Conservation (phyloP, 1,140 invertebrate species). For the Galleria mellonella region DNA sequence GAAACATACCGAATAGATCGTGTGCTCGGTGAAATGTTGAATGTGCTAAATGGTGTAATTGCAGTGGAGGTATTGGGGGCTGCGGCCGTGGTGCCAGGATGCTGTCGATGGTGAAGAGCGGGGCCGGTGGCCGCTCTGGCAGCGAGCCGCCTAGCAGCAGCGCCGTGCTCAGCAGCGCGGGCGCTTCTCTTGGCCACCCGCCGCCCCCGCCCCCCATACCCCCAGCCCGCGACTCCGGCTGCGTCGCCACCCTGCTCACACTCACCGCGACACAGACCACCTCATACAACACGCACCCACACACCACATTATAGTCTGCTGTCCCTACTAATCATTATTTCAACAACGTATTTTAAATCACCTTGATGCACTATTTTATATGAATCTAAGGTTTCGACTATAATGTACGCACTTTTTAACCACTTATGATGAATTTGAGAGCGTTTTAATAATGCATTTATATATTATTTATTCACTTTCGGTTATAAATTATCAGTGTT, state of each 20-base stretch:
- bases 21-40: conserved; percentile 76
- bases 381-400: background rate
- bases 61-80: conserved; percentile 66
- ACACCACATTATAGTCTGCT: conserved; percentile 1
- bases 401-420: background rate
- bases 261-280: conserved; percentile 7
- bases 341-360: background rate
- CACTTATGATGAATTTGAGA: no score
- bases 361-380: background rate
- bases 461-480: no score
- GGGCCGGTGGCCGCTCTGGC: conserved; percentile 75
- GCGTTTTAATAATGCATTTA: no score
- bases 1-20: conserved; percentile 84
- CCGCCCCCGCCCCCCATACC: conserved; percentile 17
- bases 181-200: conserved; percentile 47
- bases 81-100: conserved; percentile 80
- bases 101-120: conserved; percentile 87
- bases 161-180: conserved; percentile 60
- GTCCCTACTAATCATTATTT: background rate
- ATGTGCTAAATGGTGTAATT: conserved; percentile 61
- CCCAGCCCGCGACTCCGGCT: conserved; percentile 24
- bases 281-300: conserved; percentile 3
- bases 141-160: conserved; percentile 58
- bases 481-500: no score
- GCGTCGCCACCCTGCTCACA: conserved; percentile 14